Evolutionary conservation across 2,113 vertebrate genomes (phyloP).

Genomic region (human (Homo sapiens)): GRCh38 chr14:30005001-30005500

Average conservation of each 20-base stretch:
- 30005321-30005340: conserved; percentile 82
- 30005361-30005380: conserved; percentile 3
- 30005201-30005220: conserved; percentile 43
- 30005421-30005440: conserved; percentile 4
- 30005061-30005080: conserved; percentile 80
- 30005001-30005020: conserved; percentile 79
- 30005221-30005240: conserved; percentile 50
- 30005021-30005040: conserved; percentile 78
- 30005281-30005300: conserved; percentile 74
- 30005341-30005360: conserved; percentile 48
- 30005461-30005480: conserved; percentile 5
- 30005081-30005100: conserved; percentile 71
- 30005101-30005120: conserved; percentile 81
- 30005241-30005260: conserved; percentile 52
- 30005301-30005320: conserved; percentile 88
- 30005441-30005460: conserved; percentile 44
- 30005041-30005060: conserved; percentile 80
- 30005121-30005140: conserved; percentile 70
- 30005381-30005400: background rate
- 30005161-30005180: conserved; percentile 53
- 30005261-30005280: conserved; percentile 23
- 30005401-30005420: background rate
- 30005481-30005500: conserved; percentile 2
- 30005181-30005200: conserved; percentile 69
- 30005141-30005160: conserved; percentile 70